A percentile compares a stretch with the other conserved stretches of the same genome.
Conservation (phyloP, 2,113 vertebrate species). For the Rutilus rutilus region DNA sequence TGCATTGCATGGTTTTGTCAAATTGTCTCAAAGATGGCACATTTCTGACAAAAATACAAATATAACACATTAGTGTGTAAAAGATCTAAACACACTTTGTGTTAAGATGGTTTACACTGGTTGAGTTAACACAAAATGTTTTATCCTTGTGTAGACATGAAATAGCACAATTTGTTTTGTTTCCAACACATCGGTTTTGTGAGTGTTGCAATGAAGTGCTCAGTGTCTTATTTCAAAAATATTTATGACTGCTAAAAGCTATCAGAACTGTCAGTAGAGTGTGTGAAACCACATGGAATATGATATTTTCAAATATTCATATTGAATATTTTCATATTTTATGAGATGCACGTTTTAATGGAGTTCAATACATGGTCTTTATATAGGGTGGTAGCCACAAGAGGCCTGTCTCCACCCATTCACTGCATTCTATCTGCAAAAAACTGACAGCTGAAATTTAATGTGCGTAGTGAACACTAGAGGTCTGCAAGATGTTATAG, state of each 20-base stretch:
- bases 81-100: too few species aligned
- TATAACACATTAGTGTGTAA: too few species aligned
- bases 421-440: background rate
- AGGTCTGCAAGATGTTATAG: background rate
- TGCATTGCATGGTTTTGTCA: too few species aligned
- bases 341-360: background rate
- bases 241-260: background rate
- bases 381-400: background rate
- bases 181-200: too few species aligned
- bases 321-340: too few species aligned
- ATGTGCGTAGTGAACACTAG: background rate
- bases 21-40: too few species aligned
- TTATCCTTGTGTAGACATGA: too few species aligned
- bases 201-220: background rate
- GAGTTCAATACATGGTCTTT: background rate
- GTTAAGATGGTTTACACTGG: too few species aligned
- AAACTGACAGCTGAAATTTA: background rate
- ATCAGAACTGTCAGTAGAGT: background rate
- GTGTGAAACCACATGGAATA: background rate
- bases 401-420: conserved; percentile 10
- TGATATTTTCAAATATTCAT: background rate
- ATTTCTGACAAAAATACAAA: too few species aligned
- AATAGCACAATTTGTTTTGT: too few species aligned
- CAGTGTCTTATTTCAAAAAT: background rate
- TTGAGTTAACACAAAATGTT: too few species aligned